Percentiles rank a stretch among this genome's conserved stretches.
These are phyloP conservation scores for Ibycter americanus DNA, from an alignment of 2,797 vertebrate genomes.

Conservation along the genomic window DNA sequence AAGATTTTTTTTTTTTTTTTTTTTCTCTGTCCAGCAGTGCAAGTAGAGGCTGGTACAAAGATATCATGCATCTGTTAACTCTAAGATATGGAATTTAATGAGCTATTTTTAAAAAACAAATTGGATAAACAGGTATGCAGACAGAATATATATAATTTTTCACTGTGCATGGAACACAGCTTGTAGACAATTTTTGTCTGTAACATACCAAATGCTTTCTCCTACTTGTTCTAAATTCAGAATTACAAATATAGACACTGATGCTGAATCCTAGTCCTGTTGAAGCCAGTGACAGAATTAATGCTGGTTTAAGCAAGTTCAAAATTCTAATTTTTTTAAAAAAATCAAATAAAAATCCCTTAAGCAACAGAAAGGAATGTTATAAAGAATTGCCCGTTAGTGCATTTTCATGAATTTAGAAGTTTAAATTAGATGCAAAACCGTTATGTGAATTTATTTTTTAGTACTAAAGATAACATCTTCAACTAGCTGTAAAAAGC, in stretches of 20 bases:
- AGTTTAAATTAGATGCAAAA: neutral
- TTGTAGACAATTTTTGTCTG: slow-evolving; percentile 27
- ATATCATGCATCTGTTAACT: neutral
- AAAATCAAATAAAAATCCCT: neutral
- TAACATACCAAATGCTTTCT: slow-evolving; percentile 36
- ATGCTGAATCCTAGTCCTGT: neutral
- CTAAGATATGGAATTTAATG: neutral
- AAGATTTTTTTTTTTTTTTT: neutral
- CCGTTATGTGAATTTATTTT: neutral
- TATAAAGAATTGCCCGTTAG: neutral
- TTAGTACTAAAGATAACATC: neutral
- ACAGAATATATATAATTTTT: neutral
- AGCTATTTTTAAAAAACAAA: neutral
- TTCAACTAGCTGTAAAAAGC: neutral
- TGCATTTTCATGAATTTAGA: neutral
- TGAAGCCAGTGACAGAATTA: slow-evolving; percentile 18
- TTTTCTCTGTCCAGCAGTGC: neutral
- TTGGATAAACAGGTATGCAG: neutral
- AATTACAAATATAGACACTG: slow-evolving; percentile 15
- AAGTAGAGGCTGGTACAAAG: neutral
- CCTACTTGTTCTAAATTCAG: slow-evolving; percentile 59
- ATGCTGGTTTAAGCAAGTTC: neutral
- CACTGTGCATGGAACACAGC: neutral
- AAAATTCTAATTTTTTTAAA: neutral
- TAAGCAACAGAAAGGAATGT: neutral